Evolutionary conservation across 2,113 vertebrate genomes (phyloP).

Genomic region (Acanthisitta chloris): DNA sequence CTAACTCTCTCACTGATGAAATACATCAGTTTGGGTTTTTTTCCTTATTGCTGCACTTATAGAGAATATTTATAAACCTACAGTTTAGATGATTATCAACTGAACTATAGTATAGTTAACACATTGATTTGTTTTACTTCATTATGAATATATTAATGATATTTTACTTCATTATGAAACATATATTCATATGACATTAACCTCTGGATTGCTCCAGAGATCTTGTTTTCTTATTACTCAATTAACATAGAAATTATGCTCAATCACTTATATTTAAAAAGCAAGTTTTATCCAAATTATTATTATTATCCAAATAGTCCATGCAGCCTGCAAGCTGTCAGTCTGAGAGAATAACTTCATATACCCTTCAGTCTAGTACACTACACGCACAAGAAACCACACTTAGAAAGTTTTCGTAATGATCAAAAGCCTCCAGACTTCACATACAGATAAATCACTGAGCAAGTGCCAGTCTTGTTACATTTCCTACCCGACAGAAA

Average conservation of each 20-base stretch:
- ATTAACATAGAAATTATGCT: neutral
- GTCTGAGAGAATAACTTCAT: neutral
- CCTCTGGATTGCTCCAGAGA: neutral
- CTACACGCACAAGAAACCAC: neutral
- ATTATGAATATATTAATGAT: neutral
- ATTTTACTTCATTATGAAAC: neutral
- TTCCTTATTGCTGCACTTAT: neutral
- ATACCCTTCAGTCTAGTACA: neutral
- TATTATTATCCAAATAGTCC: neutral
- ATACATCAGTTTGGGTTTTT: constrained; percentile 9
- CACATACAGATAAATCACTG: neutral
- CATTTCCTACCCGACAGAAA: neutral
- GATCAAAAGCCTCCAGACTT: neutral
- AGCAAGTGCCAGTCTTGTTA: neutral
- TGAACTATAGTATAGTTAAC: neutral
- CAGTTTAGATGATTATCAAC: neutral
- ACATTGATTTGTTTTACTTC: neutral
- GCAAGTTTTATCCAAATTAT: neutral
- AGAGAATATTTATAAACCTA: neutral
- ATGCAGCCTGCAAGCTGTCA: neutral
- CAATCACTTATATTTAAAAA: neutral
- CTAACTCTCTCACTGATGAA: constrained; percentile 62
- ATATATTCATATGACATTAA: neutral
- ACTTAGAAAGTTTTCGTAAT: neutral
- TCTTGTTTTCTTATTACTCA: neutral